These are phyloP conservation scores for Drosophila setosimentum DNA, from an alignment of 2,888 invertebrate genomes.

Conservation along the genomic window DNA sequence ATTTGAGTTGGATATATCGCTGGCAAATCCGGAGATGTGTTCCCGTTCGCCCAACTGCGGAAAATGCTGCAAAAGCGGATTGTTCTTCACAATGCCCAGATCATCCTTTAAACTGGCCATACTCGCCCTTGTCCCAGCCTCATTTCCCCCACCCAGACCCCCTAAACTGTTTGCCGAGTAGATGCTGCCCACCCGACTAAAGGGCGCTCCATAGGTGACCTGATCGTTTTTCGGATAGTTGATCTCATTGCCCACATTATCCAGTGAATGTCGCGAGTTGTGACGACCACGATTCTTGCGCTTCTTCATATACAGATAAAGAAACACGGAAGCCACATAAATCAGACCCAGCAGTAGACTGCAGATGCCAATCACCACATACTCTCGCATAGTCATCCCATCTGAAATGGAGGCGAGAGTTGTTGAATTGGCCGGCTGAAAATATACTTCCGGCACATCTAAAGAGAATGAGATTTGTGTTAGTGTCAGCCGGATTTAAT, in stretches of 20 bases:
- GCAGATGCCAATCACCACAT: constrained; percentile 93
- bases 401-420: constrained; percentile 86
- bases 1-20: constrained; percentile 88
- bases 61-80: constrained; percentile 90
- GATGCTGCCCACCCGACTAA: constrained; percentile 83
- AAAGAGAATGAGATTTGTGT: background rate
- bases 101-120: constrained; percentile 86
- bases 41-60: constrained; percentile 86
- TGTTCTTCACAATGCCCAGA: constrained; percentile 91
- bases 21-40: constrained; percentile 85
- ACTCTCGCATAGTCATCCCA: constrained; percentile 91
- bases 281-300: constrained; percentile 85
- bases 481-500: background rate
- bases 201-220: constrained; percentile 84
- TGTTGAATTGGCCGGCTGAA: constrained; percentile 86
- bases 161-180: constrained; percentile 82
- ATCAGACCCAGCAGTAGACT: constrained; percentile 94
- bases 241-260: constrained; percentile 84
- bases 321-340: constrained; percentile 93
- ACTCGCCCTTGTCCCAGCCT: constrained; percentile 75
- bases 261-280: constrained; percentile 81
- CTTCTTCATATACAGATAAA: constrained; percentile 92
- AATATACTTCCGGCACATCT: constrained; percentile 93
- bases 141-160: constrained; percentile 68
- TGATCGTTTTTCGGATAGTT: constrained; percentile 86